These are phyloP conservation scores for Zygogramma bicolorata DNA, from an alignment of 2,888 invertebrate species.

Conservation along the genomic window DNA sequence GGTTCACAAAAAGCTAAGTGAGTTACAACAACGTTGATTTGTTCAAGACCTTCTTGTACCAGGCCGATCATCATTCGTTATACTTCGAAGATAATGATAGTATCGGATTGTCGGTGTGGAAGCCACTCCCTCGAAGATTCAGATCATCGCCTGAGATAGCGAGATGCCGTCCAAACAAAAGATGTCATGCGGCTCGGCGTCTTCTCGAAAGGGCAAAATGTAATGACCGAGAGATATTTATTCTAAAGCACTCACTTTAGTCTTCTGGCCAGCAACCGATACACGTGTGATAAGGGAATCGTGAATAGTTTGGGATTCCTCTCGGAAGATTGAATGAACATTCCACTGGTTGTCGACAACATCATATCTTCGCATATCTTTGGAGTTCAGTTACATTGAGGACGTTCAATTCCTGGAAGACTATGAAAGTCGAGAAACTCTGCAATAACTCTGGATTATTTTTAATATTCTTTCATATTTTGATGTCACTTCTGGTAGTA, in stretches of 20 bases:
- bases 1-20: too few relatives aligned
- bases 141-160: slow-evolving; percentile 36
- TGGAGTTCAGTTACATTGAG: background rate
- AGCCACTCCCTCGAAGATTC: background rate
- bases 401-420: background rate
- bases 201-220: slow-evolving; percentile 11
- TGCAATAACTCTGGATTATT: too few relatives aligned
- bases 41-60: too few relatives aligned
- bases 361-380: background rate
- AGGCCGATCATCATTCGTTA: background rate
- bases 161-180: slow-evolving; percentile 40
- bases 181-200: slow-evolving; percentile 30
- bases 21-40: too few relatives aligned
- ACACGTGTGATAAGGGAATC: slow-evolving; percentile 29
- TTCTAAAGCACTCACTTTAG: slow-evolving; percentile 26
- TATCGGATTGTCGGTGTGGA: background rate
- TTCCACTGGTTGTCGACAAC: background rate
- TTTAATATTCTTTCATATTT: too few relatives aligned
- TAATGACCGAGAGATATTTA: slow-evolving; percentile 32
- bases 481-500: too few relatives aligned
- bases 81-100: background rate
- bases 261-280: slow-evolving; percentile 18
- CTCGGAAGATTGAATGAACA: slow-evolving; percentile 20
- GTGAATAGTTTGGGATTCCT: slow-evolving; percentile 26
- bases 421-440: background rate